Conservation (phyloP, 2,797 vertebrate genomes). For the Pachyuromys duprasi region DNA sequence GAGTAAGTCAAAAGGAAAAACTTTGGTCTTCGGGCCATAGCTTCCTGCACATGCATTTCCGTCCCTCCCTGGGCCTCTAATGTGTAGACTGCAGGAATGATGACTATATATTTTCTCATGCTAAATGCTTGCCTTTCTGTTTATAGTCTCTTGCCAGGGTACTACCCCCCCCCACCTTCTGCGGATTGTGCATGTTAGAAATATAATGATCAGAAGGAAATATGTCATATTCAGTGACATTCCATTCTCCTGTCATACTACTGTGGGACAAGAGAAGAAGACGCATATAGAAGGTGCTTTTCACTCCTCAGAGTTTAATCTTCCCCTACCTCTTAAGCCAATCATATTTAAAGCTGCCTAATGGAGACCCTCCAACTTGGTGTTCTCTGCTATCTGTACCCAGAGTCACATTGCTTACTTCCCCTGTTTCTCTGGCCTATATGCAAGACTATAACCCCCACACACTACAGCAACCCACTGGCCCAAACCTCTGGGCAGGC, state of each 20-base stretch:
- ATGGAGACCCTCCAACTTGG: background rate
- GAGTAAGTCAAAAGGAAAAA: slow-evolving; percentile 5
- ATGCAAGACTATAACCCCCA: background rate
- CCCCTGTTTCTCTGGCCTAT: slow-evolving; percentile 19
- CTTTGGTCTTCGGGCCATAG: background rate
- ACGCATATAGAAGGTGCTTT: background rate
- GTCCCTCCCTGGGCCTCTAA: background rate
- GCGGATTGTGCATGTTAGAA: slow-evolving; percentile 55
- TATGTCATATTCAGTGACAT: background rate
- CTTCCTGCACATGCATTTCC: slow-evolving; percentile 13
- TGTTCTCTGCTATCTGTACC: slow-evolving; percentile 29
- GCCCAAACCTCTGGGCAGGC: background rate
- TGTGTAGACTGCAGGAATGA: background rate
- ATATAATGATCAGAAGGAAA: slow-evolving; percentile 70
- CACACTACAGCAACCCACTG: background rate
- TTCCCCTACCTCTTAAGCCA: background rate
- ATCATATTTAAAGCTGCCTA: background rate
- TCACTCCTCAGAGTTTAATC: background rate
- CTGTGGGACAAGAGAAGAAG: background rate
- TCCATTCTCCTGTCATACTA: slow-evolving; percentile 6
- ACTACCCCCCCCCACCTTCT: slow-evolving; percentile 36
- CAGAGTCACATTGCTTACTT: background rate
- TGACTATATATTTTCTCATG: slow-evolving; percentile 1
- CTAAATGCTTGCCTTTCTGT: slow-evolving; percentile 70
- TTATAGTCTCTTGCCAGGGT: slow-evolving; percentile 16